Evolutionary conservation across 2,888 invertebrate species (phyloP).

Genomic region (Hirtodrosophila alboralis): DNA sequence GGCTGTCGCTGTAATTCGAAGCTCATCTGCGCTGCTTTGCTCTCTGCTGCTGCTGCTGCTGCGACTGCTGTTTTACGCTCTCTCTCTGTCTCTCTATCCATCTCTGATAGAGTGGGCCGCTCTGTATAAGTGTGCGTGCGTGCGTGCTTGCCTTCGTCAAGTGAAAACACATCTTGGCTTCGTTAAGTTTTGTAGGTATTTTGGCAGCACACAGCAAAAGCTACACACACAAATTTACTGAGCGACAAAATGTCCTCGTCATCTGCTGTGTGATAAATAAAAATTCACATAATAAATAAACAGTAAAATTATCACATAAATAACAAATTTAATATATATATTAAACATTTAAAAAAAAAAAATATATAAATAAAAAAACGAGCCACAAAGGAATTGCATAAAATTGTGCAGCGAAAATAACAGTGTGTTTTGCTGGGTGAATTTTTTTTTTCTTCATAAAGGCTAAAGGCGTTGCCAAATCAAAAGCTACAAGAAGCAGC

Average conservation of each 20-base stretch:
- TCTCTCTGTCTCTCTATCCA: conserved; percentile 7
- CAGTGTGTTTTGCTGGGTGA: conserved; percentile 33
- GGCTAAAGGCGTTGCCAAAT: conserved; percentile 72
- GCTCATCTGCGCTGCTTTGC: conserved; percentile 61
- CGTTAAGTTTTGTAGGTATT: conserved; percentile 78
- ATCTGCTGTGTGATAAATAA: conserved; percentile 47
- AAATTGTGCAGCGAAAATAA: conserved; percentile 11
- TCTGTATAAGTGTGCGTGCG: conserved; percentile 10
- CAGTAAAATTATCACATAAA: conserved; percentile 3
- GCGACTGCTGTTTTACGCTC: conserved; percentile 23
- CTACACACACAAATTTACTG: conserved; percentile 58
- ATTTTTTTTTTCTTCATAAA: conserved; percentile 27
- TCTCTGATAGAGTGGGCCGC: too few species aligned
- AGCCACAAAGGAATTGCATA: conserved; percentile 52
- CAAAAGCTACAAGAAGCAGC: conserved; percentile 32
- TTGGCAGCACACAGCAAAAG: conserved; percentile 53
- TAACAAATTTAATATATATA: conserved; percentile 10
- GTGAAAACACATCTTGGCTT: conserved; percentile 74
- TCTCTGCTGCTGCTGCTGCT: conserved; percentile 36
- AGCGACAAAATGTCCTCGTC: conserved; percentile 55
- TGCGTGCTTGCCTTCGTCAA: conserved; percentile 57
- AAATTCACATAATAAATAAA: conserved; percentile 36
- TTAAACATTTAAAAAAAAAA: background rate
- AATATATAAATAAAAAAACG: conserved; percentile 6
- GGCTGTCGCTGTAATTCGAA: conserved; percentile 75